Percentiles rank a stretch among this genome's conserved stretches.
Evolutionary conservation across 1,140 invertebrate genomes (phyloP).

Genomic region (Drosophila cardini): DNA sequence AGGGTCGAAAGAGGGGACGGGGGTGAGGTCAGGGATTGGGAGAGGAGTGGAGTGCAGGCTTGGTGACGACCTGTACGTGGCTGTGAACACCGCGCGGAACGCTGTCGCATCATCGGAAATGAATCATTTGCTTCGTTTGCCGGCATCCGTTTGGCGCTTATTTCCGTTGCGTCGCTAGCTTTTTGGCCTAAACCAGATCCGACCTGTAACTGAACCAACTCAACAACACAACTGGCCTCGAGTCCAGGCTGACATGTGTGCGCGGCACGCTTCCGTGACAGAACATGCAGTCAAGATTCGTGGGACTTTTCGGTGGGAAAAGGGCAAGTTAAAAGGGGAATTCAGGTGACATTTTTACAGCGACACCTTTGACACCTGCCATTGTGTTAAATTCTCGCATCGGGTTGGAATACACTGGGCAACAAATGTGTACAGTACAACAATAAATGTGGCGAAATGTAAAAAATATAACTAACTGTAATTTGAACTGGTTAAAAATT

Average conservation of each 20-base stretch:
- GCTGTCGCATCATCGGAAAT: conserved; percentile 84
- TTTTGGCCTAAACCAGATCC: conserved; percentile 53
- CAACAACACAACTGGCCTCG: conserved; percentile 17
- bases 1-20: neutral
- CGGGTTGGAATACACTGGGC: conserved; percentile 1
- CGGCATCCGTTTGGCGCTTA: conserved; percentile 84
- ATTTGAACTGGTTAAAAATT: neutral
- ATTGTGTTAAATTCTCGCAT: conserved; percentile 15
- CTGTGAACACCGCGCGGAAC: conserved; percentile 35
- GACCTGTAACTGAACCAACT: conserved; percentile 16
- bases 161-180: conserved; percentile 77
- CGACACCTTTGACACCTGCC: conserved; percentile 52
- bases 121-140: conserved; percentile 85
- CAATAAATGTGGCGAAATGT: neutral
- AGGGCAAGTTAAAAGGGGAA: neutral
- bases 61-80: conserved; percentile 7
- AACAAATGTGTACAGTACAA: neutral
- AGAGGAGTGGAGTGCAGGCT: neutral
- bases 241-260: conserved; percentile 66
- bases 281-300: conserved; percentile 56
- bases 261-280: conserved; percentile 78
- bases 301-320: neutral
- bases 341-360: conserved; percentile 41
- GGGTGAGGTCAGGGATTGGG: neutral
- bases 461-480: neutral